These are phyloP conservation scores for Lepeophtheirus salmonis DNA, from an alignment of 1,140 invertebrate species.

Conservation along the genomic window DNA sequence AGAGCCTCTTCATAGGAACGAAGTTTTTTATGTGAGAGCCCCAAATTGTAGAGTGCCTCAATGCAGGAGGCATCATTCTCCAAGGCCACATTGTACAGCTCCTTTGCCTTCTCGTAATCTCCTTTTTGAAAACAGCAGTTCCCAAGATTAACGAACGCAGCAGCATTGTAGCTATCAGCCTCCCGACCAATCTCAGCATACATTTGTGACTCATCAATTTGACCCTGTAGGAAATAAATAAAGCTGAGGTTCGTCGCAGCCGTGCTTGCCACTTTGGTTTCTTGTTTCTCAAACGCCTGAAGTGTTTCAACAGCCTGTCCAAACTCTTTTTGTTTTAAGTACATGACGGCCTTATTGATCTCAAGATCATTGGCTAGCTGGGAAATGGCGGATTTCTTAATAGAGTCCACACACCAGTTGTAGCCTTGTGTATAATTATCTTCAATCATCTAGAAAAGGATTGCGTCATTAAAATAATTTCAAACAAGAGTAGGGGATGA, in stretches of 20 bases:
- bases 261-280: slow-evolving; percentile 57
- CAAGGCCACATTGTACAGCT: slow-evolving; percentile 54
- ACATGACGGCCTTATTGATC: slow-evolving; percentile 80
- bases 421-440: slow-evolving; percentile 53
- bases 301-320: slow-evolving; percentile 61
- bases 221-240: slow-evolving; percentile 47
- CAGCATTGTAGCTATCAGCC: slow-evolving; percentile 56
- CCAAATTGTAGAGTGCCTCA: slow-evolving; percentile 79
- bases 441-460: slow-evolving; percentile 32
- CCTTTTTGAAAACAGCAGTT: slow-evolving; percentile 53
- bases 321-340: slow-evolving; percentile 62
- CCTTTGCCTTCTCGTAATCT: slow-evolving; percentile 51
- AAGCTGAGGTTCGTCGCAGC: slow-evolving; percentile 81
- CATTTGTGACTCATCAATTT: slow-evolving; percentile 43
- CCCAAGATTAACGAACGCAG: slow-evolving; percentile 70
- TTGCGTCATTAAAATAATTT: too few relatives aligned
- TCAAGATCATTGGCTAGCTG: slow-evolving; percentile 63
- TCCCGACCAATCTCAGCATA: slow-evolving; percentile 54
- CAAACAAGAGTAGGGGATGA: too few relatives aligned
- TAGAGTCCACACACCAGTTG: slow-evolving; percentile 39
- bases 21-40: slow-evolving; percentile 51
- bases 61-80: slow-evolving; percentile 62
- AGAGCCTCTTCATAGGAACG: slow-evolving; percentile 50
- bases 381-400: slow-evolving; percentile 6
- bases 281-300: slow-evolving; percentile 68